Percentiles rank a stretch among this genome's conserved stretches.
These are phyloP conservation scores for Oreochromis mossambicus DNA, from an alignment of 2,797 vertebrate species.

Conservation along the genomic window DNA sequence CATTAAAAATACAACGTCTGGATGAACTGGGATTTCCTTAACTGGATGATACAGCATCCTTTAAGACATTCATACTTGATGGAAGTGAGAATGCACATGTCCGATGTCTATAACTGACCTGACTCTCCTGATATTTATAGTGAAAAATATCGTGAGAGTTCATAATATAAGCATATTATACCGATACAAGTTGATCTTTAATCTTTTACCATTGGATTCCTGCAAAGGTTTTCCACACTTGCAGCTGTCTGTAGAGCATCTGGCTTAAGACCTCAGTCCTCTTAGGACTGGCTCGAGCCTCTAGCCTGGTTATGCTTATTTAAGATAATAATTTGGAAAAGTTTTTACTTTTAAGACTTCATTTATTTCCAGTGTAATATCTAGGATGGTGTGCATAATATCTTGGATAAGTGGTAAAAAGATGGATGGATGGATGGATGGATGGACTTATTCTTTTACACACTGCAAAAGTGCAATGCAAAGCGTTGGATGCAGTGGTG, in stretches of 20 bases:
- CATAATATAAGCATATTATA: not conserved
- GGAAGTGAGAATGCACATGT: not conserved
- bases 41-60: not conserved
- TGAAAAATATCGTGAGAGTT: not conserved
- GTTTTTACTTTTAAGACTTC: not conserved
- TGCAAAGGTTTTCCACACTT: slow-evolving; percentile 34
- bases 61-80: not conserved
- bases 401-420: not conserved
- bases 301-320: not conserved
- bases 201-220: slow-evolving; percentile 42
- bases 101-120: not conserved
- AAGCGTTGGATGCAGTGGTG: not conserved
- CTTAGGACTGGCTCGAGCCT: not conserved
- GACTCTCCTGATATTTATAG: not conserved
- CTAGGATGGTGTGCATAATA: not conserved
- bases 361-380: not conserved
- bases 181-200: slow-evolving; percentile 50
- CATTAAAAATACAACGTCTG: not conserved
- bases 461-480: not conserved
- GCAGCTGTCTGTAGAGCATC: slow-evolving; percentile 43
- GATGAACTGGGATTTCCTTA: not conserved
- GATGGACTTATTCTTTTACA: not conserved
- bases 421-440: not conserved
- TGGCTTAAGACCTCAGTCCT: slow-evolving; percentile 16
- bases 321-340: not conserved